Conservation (phyloP, 2,888 invertebrate species). For the Microdon myrmicae region DNA sequence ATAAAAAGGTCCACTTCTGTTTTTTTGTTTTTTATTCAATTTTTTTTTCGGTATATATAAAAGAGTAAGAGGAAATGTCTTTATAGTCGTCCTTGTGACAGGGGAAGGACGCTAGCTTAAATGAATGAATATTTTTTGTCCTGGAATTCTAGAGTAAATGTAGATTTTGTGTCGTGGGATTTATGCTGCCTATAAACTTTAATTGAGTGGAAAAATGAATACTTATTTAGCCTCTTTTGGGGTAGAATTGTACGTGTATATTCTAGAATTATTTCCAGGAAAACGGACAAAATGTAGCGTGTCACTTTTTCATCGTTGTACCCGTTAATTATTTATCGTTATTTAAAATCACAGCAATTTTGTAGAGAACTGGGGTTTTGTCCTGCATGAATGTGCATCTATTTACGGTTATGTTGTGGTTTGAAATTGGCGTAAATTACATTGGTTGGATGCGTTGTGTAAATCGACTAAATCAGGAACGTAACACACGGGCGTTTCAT, state of each 20-base stretch:
- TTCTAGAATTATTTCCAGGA: too few species aligned
- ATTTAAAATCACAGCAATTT: too few species aligned
- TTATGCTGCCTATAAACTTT: constrained; percentile 64
- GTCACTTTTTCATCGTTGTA: neutral
- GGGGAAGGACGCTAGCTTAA: too few species aligned
- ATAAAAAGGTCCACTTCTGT: neutral
- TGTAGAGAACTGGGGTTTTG: too few species aligned
- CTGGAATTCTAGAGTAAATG: constrained; percentile 19
- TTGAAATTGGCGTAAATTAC: constrained; percentile 20
- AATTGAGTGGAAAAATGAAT: constrained; percentile 63
- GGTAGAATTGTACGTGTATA: too few species aligned
- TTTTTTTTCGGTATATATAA: too few species aligned
- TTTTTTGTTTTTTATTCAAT: neutral
- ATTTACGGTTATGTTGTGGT: constrained; percentile 13
- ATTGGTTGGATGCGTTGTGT: too few species aligned
- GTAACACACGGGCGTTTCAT: too few species aligned
- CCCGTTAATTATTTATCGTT: constrained; percentile 16
- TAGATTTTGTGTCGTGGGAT: constrained; percentile 54
- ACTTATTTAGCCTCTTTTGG: constrained; percentile 32
- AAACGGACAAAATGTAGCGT: too few species aligned
- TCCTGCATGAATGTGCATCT: constrained; percentile 9
- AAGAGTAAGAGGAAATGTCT: too few species aligned
- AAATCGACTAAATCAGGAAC: too few species aligned
- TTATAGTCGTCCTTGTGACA: too few species aligned
- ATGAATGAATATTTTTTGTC: neutral